phyloP scores from a whole-genome alignment of 2,113 vertebrate genomes.

The Etheostoma spectabile region DNA sequence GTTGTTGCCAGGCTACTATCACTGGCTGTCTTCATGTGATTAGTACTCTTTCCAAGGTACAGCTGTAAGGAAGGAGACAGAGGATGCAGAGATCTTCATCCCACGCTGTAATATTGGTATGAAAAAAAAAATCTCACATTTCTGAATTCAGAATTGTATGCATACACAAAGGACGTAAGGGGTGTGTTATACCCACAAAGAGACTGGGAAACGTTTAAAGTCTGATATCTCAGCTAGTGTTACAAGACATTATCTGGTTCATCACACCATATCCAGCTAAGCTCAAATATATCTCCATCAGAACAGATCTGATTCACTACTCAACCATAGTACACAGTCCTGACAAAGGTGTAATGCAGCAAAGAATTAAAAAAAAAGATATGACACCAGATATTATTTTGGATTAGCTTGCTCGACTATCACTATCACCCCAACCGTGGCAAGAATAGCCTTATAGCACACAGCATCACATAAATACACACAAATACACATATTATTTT shows the following conservation, averaged over 20 bases:
- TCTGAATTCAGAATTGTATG: conserved; percentile 14
- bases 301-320: conserved; percentile 49
- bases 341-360: conserved; percentile 37
- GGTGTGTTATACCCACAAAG: conserved; percentile 17
- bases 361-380: conserved; percentile 36
- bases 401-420: conserved; percentile 35
- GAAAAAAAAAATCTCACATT: conserved; percentile 22
- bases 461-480: conserved; percentile 18
- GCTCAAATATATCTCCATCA: conserved; percentile 56
- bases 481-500: conserved; percentile 20
- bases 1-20: neutral
- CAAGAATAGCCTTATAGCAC: neutral
- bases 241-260: conserved; percentile 44
- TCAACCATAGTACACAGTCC: conserved; percentile 25
- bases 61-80: conserved; percentile 2
- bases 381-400: conserved; percentile 41
- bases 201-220: conserved; percentile 23
- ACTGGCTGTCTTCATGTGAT: conserved; percentile 19
- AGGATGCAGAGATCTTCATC: conserved; percentile 29
- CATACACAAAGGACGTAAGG: conserved; percentile 1
- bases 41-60: conserved; percentile 7
- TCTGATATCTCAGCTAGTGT: conserved; percentile 42
- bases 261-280: conserved; percentile 45
- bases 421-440: neutral
- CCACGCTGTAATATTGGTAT: conserved; percentile 15